A percentile compares a stretch with the other conserved stretches of the same genome.
phyloP scores from a whole-genome alignment of 1,140 invertebrate species.

The Macrobrachium rosenbergii region DNA sequence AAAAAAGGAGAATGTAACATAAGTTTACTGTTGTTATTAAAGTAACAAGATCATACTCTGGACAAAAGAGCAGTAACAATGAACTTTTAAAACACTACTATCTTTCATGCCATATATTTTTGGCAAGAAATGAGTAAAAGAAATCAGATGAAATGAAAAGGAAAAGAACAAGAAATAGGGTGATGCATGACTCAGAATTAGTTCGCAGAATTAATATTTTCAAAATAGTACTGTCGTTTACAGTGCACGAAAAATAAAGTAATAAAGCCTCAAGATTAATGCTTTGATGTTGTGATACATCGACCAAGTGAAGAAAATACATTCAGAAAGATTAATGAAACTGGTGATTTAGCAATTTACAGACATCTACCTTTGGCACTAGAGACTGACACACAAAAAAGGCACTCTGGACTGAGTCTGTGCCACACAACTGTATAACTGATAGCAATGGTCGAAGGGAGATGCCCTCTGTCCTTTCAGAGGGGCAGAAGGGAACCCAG shows the following conservation, averaged over 20 bases:
- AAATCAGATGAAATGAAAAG: background rate
- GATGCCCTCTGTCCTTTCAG: background rate
- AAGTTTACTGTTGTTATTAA: background rate
- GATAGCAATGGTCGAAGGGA: background rate
- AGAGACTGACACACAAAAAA: slow-evolving; percentile 13
- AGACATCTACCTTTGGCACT: slow-evolving; percentile 39
- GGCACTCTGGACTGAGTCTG: slow-evolving; percentile 24
- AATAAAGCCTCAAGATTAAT: background rate
- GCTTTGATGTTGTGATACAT: background rate
- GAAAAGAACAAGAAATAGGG: background rate
- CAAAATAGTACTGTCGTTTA: too few species aligned
- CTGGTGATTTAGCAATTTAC: background rate
- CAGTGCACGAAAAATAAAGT: background rate
- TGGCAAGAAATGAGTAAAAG: background rate
- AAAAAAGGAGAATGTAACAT: slow-evolving; percentile 12
- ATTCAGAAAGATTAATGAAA: background rate
- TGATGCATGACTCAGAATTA: background rate
- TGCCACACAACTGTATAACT: slow-evolving; percentile 15
- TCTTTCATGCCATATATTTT: too few species aligned
- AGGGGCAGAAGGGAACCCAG: background rate
- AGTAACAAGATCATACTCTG: background rate
- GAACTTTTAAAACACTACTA: background rate
- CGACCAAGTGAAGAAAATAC: background rate
- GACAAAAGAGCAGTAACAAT: background rate
- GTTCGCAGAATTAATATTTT: too few species aligned